These are phyloP conservation scores for Acromyrmex charruanus DNA, from an alignment of 1,140 invertebrate species.

Conservation along the genomic window DNA sequence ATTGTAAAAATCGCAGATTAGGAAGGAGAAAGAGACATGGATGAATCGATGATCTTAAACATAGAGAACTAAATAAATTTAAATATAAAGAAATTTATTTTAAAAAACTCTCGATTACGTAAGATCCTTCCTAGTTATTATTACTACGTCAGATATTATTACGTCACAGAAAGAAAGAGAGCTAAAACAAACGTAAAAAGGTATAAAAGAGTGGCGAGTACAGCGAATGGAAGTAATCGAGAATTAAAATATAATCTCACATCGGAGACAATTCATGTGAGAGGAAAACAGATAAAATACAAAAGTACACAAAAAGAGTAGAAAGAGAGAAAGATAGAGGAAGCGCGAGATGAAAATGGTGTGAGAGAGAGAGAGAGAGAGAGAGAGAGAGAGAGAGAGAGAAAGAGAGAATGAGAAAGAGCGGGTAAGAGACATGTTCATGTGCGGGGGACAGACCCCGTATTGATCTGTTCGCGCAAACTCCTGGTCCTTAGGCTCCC, in stretches of 20 bases:
- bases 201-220: not conserved
- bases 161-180: not conserved
- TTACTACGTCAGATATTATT: conserved; percentile 10
- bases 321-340: not conserved
- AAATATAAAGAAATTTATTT: not conserved
- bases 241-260: conserved; percentile 20
- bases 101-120: not conserved
- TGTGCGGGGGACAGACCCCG: conserved; percentile 77
- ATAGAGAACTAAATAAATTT: conserved; percentile 5
- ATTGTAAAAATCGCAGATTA: not conserved
- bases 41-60: conserved; percentile 18
- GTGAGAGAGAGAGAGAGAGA: conserved; percentile 58
- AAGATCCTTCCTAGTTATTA: not conserved
- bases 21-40: not conserved
- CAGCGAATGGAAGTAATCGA: not conserved
- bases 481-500: conserved; percentile 81
- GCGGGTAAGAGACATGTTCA: conserved; percentile 74
- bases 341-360: conserved; percentile 56
- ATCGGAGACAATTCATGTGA: not conserved
- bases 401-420: conserved; percentile 55
- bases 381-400: not conserved
- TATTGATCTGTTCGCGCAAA: conserved; percentile 86
- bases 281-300: conserved; percentile 16
- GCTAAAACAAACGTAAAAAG: not conserved
- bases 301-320: not conserved